phyloP scores from a whole-genome alignment of 2,888 invertebrate genomes.

The Pseudeuparius sepicola region DNA sequence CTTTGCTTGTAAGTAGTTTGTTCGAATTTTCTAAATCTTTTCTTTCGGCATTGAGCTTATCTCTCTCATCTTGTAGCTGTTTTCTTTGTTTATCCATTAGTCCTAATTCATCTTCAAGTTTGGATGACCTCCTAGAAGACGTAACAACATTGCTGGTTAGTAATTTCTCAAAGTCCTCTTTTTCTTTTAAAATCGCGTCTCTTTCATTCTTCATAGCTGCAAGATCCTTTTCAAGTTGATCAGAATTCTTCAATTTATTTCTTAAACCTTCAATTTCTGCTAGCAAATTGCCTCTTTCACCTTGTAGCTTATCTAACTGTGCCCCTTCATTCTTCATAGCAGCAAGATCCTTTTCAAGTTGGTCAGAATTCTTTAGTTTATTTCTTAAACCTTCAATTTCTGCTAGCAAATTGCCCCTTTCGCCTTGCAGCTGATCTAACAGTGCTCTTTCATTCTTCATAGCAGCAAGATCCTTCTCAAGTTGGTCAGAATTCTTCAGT shows the following conservation, averaged over 20 bases:
- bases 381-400: too few relatives aligned
- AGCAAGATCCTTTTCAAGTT: too few relatives aligned
- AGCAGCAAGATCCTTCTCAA: too few relatives aligned
- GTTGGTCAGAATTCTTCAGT: slow-evolving; percentile 9
- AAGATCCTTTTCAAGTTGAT: too few relatives aligned
- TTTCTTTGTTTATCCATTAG: slow-evolving; percentile 17
- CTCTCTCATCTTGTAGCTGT: slow-evolving; percentile 10
- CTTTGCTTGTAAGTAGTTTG: slow-evolving; percentile 14
- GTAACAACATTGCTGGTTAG: slow-evolving; percentile 23
- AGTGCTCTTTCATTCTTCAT: slow-evolving; percentile 8
- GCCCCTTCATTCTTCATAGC: slow-evolving; percentile 7
- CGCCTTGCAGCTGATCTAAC: slow-evolving; percentile 8
- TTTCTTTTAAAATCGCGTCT: slow-evolving; percentile 22
- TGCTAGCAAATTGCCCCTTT: too few relatives aligned
- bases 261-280: too few relatives aligned
- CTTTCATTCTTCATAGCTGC: slow-evolving; percentile 14
- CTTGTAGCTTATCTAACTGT: slow-evolving; percentile 8
- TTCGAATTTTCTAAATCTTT: slow-evolving; percentile 11
- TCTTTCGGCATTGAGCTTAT: slow-evolving; percentile 12
- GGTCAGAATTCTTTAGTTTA: too few relatives aligned
- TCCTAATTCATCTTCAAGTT: slow-evolving; percentile 23
- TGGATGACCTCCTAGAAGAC: slow-evolving; percentile 20
- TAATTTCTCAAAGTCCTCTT: slow-evolving; percentile 25
- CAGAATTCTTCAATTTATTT: too few relatives aligned
- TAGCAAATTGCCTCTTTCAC: too few relatives aligned